Base-by-base conservation (phyloP, 2,797 vertebrate species). In the Danionella dracula region DNA sequence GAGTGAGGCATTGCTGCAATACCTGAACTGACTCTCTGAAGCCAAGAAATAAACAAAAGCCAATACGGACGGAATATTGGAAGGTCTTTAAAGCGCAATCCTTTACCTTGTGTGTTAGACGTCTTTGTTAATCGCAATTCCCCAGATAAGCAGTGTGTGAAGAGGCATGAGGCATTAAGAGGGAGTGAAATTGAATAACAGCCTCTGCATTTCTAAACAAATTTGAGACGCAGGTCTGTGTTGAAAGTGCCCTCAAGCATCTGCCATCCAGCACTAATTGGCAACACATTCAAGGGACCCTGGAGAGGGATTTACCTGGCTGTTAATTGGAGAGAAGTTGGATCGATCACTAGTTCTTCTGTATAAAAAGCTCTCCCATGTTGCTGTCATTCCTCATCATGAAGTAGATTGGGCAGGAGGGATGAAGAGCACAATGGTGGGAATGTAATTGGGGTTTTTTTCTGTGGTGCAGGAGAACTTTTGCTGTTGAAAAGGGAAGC, bases 251-350 rank as follows among this genome's bases (percentile, higher is more conserved):
- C 51, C 65, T 57, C 32, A 61, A 64, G 54, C 55, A 40, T 60
- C 50, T 58, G 58, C 23, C 20, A 58, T 57, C 64, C 53, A n/a
- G 29, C 48, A 27, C 42, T 79, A 79, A 78, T 73, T 76, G 68
- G 63, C 55, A 71, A 66, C 55, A 44, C 65, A 48, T 66, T 38
- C 31, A 19, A 41, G 15, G 37, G 58, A 66, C 66, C 58, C 56
- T 42, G 4, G n/a, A 48, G 65, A 68, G 68, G 57, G 45, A 57
- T 71, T 63, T 64, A 59, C 57, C 70, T 70, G 57, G 68, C 68
- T 61, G 68, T 78, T 78, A 70, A 78, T 75, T 76, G 67, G 70
- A 55, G 69, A 62, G 58, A 72, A 41, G 44, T 67, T 55, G 42
- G 46, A 74, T 76, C 62, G 61, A 78, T 79, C 59, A 13, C 32